Evolutionary conservation across 2,888 invertebrate species (phyloP), one percentile per base, ranked within the genome.

Genomic region (Cylindroiulus punctatus): DNA sequence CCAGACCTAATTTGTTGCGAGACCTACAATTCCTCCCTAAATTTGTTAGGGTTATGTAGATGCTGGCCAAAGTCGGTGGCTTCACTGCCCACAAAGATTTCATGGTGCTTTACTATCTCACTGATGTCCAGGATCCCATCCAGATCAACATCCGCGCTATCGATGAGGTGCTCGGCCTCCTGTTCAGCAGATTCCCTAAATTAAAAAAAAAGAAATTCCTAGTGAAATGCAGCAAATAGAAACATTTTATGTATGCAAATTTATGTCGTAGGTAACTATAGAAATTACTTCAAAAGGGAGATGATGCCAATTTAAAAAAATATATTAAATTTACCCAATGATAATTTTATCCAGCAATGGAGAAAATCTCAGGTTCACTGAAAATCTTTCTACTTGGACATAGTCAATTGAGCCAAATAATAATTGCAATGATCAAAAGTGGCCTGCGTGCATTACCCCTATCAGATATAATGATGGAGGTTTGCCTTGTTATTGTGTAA

Each of bases 61-160:
- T 96, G 96, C 90, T 95, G 94, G 19, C 96, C 97, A 91, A 95
- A 96, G 91, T 96, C 96, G 0, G 97, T 96, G 8, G 95, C 97
- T 92, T 98, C 97, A 90, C 96, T 96, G 86, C 98, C 97, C 5
- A 98, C 98, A 92, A 98, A 98, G 85, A 94, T 93, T 88, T 96
- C 95, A 91, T 97, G 95, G 90, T 97, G 96, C 0, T 93, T 93
- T 0, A 97, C 91, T 83, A 98, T 93, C 92, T 98, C 98, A 1
- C 93, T 92, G 91, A 94, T 96, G 1, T 95, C 94, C 57, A 98
- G 92, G 87, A 94, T 91, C 89, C 94, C 94, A 91, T 98, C 96
- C 90, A 94, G 94, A 91, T 98, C 94, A 89, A 96, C 95, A 91
- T 98, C 98, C 0, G 97, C 94, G 0, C 95, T 92, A 4, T 94